Base-by-base conservation (phyloP, 2,888 invertebrate genomes). In the Dryobota labecula region DNA sequence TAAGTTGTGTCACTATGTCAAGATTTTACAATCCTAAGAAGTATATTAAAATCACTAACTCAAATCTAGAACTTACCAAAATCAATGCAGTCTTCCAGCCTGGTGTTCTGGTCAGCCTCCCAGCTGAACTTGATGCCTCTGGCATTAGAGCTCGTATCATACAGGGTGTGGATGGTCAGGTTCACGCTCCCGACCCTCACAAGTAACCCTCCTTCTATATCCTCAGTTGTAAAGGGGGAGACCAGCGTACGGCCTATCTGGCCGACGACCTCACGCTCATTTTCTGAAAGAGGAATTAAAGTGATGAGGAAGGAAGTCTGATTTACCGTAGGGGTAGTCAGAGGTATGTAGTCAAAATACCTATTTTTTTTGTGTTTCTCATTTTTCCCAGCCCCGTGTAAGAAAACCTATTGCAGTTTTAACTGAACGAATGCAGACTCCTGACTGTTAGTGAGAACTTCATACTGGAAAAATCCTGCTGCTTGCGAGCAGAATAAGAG, bases 21-120 rank as follows among this genome's bases (percentile, higher is more conserved):
- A 51, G 45, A 73, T 67, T 41, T 76, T 18, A 57, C 15, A 45
- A 76, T 73, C 57, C 51, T 43, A 2, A 7, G 27, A 47, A 6
- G 15, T 36, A 3, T 24, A 41, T 18, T 36, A 20, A 47, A 20
- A 57, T 41, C 20, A n/a, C 2, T 11, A 18, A 49, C 13, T 36
- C 1, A 56, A 43, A 53, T 71, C 36, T 43, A 33, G 7, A 30
- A 41, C 86, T 89, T 87, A 92, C 95, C 94, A 79, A 96, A 94
- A 84, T 94, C 91, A 76, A 95, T 91, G 82, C 96, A 97, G 84
- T 97, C 96, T 70, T 96, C 94, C 27, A 96, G 87, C 62, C 95
- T 90, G 2, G 88, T 86, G 1, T 77, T 73, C 0, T 89, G 84
- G 0, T 87, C 81, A 0, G 92, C 90, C 6, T 92, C 87, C 96